Evolutionary conservation across 2,888 invertebrate species (phyloP).

Genomic region (Calliopum simillimum): DNA sequence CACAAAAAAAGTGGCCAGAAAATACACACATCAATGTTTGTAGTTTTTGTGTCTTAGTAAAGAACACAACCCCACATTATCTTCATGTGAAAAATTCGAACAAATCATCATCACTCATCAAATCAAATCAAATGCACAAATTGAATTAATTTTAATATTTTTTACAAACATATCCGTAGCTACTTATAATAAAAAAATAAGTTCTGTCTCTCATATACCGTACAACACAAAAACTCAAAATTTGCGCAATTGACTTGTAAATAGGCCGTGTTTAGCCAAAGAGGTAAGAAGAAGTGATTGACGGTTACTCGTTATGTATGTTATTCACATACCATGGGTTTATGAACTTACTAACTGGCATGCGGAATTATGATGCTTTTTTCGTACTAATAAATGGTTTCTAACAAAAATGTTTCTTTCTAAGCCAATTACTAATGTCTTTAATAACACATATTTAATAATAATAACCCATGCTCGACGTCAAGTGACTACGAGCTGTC

Average conservation of each 20-base stretch:
- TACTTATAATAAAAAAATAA: constrained; percentile 38
- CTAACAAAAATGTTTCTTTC: no score
- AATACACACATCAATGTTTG: constrained; percentile 33
- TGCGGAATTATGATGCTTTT: no score
- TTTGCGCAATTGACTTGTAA: constrained; percentile 25
- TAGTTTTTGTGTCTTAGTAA: constrained; percentile 29
- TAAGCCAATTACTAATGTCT: no score
- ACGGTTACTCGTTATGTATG: background rate
- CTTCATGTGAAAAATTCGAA: background rate
- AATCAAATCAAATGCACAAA: background rate
- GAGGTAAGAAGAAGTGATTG: constrained; percentile 44
- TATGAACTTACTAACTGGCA: constrained; percentile 8
- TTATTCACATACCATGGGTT: constrained; percentile 1
- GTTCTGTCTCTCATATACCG: no score
- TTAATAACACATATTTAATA: no score
- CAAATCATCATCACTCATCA: constrained; percentile 16
- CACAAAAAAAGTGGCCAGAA: constrained; percentile 2
- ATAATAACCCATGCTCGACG: no score
- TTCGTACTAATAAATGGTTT: no score
- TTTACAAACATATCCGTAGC: constrained; percentile 37
- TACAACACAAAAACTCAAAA: background rate
- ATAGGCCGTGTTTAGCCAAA: constrained; percentile 41
- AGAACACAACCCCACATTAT: constrained; percentile 30
- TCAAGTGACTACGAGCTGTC: no score
- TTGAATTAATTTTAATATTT: constrained; percentile 29